Conservation (phyloP, 1,140 invertebrate species). For the Ectropis grisescens region DNA sequence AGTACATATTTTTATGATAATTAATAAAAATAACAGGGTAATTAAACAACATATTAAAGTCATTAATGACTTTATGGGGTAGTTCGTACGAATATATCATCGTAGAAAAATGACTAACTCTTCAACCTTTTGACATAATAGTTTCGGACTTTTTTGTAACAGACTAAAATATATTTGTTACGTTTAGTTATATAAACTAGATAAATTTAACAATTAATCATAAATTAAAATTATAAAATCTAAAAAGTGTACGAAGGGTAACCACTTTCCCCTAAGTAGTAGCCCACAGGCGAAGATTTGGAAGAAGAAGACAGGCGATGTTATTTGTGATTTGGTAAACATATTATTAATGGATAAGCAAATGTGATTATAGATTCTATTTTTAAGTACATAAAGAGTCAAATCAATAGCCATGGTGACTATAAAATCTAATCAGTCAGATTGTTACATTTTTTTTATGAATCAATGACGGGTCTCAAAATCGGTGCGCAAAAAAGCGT, state of each 20-base stretch:
- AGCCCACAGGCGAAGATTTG: too few species aligned
- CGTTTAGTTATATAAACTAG: constrained; percentile 9
- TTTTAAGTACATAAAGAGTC: too few species aligned
- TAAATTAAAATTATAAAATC: constrained; percentile 5
- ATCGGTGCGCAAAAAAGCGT: too few species aligned
- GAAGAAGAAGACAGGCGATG: too few species aligned
- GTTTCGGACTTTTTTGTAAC: constrained; percentile 7
- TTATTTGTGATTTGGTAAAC: too few species aligned
- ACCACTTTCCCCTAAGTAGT: constrained; percentile 7
- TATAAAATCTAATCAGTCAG: too few species aligned
- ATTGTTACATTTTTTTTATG: too few species aligned
- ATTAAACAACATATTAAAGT: constrained; percentile 7
- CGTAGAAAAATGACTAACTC: constrained; percentile 7
- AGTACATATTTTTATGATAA: neutral
- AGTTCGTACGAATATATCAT: constrained; percentile 5
- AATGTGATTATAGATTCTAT: too few species aligned
- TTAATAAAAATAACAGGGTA: constrained; percentile 1
- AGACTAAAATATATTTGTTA: constrained; percentile 5
- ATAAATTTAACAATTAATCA: constrained; percentile 9
- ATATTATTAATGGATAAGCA: too few species aligned
- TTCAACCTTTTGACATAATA: constrained; percentile 6
- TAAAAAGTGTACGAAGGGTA: too few species aligned
- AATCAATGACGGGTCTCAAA: too few species aligned
- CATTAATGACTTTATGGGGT: constrained; percentile 6
- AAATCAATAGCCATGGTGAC: too few species aligned